phyloP scores from a whole-genome alignment of 2,888 invertebrate species.

The Caenorhabditis panamensis region DNA sequence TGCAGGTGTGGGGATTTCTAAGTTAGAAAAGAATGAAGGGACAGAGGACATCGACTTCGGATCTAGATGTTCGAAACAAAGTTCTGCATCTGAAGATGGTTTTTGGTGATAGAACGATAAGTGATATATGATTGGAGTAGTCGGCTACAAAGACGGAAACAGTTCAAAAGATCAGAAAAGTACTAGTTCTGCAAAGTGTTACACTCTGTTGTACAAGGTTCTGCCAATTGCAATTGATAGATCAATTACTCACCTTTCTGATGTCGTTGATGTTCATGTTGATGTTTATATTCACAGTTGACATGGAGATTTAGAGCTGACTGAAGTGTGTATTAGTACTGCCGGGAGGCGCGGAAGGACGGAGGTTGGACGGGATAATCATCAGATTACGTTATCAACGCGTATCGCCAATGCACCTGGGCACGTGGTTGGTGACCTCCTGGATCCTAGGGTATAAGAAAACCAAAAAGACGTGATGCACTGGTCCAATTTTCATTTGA shows the following conservation, averaged over 20 bases:
- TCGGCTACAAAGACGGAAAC: not conserved
- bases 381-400: constrained; percentile 49
- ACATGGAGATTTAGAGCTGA: not conserved
- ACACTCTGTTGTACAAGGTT: too few species aligned
- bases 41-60: too few species aligned
- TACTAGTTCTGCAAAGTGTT: not conserved
- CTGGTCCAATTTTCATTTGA: not conserved
- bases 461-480: not conserved
- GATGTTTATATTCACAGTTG: too few species aligned
- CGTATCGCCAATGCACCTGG: constrained; percentile 35
- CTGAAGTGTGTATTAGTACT: not conserved
- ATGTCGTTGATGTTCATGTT: constrained; percentile 43
- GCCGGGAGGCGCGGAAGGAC: not conserved
- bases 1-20: constrained; percentile 1
- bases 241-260: constrained; percentile 50
- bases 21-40: constrained; percentile 3
- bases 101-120: not conserved
- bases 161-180: constrained; percentile 4
- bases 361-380: constrained; percentile 25
- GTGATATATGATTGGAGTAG: not conserved
- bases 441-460: not conserved
- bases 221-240: too few species aligned
- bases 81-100: not conserved
- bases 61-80: too few species aligned
- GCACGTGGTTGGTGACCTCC: constrained; percentile 34